Evolutionary conservation across 2,888 invertebrate genomes (phyloP), one percentile per base, ranked within the genome.

Genomic region (Caenorhabditis parvicauda): DNA sequence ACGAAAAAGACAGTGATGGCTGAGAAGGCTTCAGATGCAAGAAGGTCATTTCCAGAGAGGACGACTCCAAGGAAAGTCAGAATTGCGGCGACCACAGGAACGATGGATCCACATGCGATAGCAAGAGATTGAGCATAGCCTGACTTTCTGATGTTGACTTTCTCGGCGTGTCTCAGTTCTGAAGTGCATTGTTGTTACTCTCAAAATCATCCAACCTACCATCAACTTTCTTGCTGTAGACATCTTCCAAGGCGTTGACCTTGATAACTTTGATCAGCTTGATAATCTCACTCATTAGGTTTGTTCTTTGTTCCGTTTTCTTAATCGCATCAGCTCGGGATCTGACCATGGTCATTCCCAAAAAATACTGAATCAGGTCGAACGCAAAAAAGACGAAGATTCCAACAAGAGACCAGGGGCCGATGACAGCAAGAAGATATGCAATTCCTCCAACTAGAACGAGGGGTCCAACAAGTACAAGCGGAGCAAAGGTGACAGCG

Each of bases 171-270:
- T 42, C 88, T 82, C 43, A 86, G 82, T 51, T 82, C 87, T 87
- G 73, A 3, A 28, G 29, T 29, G 9, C 32, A 38, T 28, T 27
- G 39, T n/a, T 35, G 27, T 45, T 38, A 17, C 14, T 9, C 9
- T n/a, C 19, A 12, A 6, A 35, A 4, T 29, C n/a, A n/a, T n/a
- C n/a, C n/a, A 45, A 21, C 43, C 19, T 35, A 74, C 77, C 70
- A 38, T 70, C 52, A n/a, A 86, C 82, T 58, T 82, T 82, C 32
- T 83, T 80, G 42, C 84, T 82, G 73, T 87, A 87, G 53, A 85
- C 83, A 62, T 85, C 84, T 73, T 87, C 88, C 87, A 87, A 87
- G 0, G 86, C 86, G 77, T 87, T 87, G 84, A 88, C 85, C 81
- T 88, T 88, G 56, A 88, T 86, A 24, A 87, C 81, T 74, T 86